Evolutionary conservation across 1,140 invertebrate species (phyloP).

Genomic region (Wiebesia pumilae): DNA sequence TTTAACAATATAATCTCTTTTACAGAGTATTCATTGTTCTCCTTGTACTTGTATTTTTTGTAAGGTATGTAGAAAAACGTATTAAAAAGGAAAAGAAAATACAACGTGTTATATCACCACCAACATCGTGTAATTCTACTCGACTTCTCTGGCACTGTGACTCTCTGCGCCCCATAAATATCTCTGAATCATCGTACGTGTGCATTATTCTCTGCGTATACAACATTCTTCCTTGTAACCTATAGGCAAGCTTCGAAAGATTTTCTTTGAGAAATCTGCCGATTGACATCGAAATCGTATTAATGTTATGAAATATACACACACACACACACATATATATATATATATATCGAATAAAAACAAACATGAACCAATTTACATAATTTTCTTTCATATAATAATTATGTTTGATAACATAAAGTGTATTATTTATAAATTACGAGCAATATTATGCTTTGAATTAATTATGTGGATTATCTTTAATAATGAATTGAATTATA

Average conservation of each 20-base stretch:
- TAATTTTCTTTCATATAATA: no score
- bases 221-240: conserved; percentile 38
- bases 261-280: conserved; percentile 8
- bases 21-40: not conserved
- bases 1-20: no score
- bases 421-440: no score
- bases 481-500: no score
- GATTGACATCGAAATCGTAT: conserved; percentile 26
- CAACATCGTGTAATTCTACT: conserved; percentile 68
- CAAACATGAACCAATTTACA: no score
- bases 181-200: conserved; percentile 67
- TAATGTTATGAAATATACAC: not conserved
- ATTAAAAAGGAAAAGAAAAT: conserved; percentile 22
- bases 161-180: conserved; percentile 68
- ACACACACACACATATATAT: no score
- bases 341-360: no score
- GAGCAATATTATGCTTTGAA: no score
- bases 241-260: conserved; percentile 26
- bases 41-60: not conserved
- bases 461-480: no score
- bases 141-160: conserved; percentile 57
- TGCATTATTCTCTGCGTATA: not conserved
- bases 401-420: no score
- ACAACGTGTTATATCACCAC: conserved; percentile 61
- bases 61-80: not conserved